Percentiles rank a stretch among this genome's conserved stretches.
Conservation (phyloP, 2,797 vertebrate species). For the Alosa sapidissima region DNA sequence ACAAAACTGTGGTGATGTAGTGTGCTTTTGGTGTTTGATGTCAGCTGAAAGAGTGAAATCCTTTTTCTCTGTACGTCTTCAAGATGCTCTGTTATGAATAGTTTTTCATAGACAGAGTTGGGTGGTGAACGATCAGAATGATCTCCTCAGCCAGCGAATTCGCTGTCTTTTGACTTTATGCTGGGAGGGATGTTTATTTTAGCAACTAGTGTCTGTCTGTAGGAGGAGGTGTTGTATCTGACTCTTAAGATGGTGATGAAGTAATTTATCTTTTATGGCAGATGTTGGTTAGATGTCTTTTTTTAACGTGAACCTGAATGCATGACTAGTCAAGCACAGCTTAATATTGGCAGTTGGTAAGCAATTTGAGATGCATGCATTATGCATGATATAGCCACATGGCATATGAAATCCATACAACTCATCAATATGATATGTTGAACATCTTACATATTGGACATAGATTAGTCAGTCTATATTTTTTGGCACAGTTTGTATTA, state of each 20-base stretch:
- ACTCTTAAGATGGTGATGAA: not conserved
- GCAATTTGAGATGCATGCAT: not conserved
- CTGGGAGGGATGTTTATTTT: constrained; percentile 10
- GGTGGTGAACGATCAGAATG: not conserved
- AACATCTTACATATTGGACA: not conserved
- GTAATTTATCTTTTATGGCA: not conserved
- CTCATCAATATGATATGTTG: not conserved
- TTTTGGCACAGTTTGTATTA: too few species aligned
- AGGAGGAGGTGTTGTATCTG: not conserved
- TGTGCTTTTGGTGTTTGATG: not conserved
- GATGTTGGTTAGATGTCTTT: not conserved
- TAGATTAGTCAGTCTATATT: not conserved
- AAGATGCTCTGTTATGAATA: not conserved
- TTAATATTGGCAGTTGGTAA: not conserved
- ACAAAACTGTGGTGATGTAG: not conserved
- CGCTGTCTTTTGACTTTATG: not conserved
- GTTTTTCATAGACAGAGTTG: not conserved
- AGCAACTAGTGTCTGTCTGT: not conserved
- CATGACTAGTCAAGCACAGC: not conserved
- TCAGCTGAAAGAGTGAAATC: not conserved
- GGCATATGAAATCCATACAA: not conserved
- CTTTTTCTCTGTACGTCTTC: not conserved
- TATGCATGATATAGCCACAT: not conserved
- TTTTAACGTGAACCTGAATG: not conserved
- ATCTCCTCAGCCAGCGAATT: not conserved